Evolutionary conservation across 64 coral and sea anemone genomes (phyloP).

Genomic region (Montipora efflorescens): DNA sequence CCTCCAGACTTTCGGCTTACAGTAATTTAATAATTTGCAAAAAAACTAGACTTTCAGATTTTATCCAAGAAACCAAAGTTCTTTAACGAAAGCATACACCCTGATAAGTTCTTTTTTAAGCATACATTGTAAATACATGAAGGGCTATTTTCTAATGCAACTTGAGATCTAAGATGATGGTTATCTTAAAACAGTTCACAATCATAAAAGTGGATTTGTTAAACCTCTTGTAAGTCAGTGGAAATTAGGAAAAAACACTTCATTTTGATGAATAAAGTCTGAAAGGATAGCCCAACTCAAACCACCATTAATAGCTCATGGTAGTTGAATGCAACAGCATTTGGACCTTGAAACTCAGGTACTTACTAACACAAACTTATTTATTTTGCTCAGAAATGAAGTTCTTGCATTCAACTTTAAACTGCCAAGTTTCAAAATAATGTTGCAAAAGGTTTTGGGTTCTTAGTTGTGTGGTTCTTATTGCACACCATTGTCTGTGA

Average conservation of each 20-base stretch:
- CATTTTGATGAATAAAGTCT: background rate
- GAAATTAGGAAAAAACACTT: background rate
- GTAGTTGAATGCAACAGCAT: background rate
- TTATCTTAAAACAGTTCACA: background rate
- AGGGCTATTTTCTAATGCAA: background rate
- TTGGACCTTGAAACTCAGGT: background rate
- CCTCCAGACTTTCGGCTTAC: background rate
- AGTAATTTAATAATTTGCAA: background rate
- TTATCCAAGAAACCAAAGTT: too few species aligned
- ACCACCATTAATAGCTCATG: background rate
- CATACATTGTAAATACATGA: too few species aligned
- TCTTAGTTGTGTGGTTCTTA: background rate
- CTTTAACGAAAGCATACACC: too few species aligned
- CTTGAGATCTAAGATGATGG: background rate
- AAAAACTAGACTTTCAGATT: too few species aligned
- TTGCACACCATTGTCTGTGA: background rate
- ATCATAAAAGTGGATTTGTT: background rate
- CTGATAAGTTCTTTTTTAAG: too few species aligned
- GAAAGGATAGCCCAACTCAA: background rate
- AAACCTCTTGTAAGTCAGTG: background rate
- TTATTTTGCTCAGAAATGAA: background rate
- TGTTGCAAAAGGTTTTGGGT: slow-evolving; percentile 30
- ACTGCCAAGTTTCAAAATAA: background rate
- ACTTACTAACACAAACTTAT: too few species aligned
- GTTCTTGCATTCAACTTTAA: background rate